A percentile compares a stretch with the other conserved stretches of the same genome.
phyloP scores from a whole-genome alignment of 2,113 vertebrate genomes.

The Mesembrinibis cayennensis region DNA sequence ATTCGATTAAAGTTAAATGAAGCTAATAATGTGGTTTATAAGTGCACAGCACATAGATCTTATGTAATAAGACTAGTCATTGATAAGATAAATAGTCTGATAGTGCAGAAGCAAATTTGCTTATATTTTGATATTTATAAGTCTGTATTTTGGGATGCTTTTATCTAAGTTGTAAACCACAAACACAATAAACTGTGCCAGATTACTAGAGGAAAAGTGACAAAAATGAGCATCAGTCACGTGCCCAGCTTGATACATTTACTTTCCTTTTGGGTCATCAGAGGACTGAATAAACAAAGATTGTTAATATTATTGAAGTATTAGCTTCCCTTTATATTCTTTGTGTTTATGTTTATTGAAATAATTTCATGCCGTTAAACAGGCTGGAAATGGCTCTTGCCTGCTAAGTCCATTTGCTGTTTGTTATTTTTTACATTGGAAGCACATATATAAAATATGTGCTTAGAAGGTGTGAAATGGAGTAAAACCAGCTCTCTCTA shows the following conservation, averaged over 20 bases:
- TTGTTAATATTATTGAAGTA: neutral
- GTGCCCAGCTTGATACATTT: neutral
- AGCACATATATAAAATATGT: neutral
- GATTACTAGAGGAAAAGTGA: neutral
- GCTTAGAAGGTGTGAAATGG: neutral
- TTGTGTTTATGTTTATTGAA: neutral
- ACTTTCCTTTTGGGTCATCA: neutral
- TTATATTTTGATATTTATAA: neutral
- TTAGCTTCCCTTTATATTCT: neutral
- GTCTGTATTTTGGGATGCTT: neutral
- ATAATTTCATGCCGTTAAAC: neutral
- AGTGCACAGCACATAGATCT: neutral
- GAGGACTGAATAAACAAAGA: neutral
- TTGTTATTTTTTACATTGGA: neutral
- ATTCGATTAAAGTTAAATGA: conserved; percentile 35
- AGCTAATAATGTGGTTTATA: conserved; percentile 32
- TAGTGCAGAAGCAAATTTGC: neutral
- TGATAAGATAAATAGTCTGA: neutral
- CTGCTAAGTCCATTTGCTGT: neutral
- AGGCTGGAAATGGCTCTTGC: neutral
- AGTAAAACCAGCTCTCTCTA: neutral
- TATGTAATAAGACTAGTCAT: neutral
- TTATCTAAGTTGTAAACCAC: neutral
- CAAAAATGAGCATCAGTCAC: neutral
- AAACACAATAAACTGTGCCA: neutral